phyloP scores from a whole-genome alignment of 37 sponge, comb jelly and placozoan genomes.

The Diacarnus erythraeanus region DNA sequence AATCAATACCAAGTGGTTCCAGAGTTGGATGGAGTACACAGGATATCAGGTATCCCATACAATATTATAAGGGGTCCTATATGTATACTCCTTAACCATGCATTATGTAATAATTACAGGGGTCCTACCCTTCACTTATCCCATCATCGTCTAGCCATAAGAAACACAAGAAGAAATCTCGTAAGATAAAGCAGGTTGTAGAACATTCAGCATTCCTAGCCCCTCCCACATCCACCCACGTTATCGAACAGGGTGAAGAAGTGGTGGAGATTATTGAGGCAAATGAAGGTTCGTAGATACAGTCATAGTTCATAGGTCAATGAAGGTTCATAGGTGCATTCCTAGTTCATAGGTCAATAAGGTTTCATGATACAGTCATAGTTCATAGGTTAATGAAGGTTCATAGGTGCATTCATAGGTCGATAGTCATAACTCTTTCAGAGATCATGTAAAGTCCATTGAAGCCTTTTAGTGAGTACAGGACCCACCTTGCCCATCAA shows the following conservation, averaged over 20 bases:
- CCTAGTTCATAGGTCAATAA: no score
- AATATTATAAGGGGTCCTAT: background rate
- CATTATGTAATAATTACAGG: background rate
- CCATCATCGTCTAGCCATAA: background rate
- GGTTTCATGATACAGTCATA: no score
- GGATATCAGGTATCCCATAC: constrained; percentile 42
- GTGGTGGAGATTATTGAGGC: background rate
- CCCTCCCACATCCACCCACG: background rate
- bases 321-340: no score
- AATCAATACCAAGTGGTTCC: constrained; percentile 68
- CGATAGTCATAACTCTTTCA: no score
- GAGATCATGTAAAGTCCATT: no score
- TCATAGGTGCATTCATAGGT: no score
- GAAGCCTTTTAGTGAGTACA: no score
- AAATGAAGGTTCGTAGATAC: no score
- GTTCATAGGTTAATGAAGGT: no score
- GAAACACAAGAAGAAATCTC: constrained; percentile 34
- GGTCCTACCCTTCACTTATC: background rate
- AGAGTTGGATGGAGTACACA: constrained; percentile 55
- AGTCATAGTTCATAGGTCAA: no score
- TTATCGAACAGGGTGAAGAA: background rate
- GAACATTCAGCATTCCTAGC: background rate
- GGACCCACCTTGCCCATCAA: background rate
- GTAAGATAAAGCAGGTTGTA: background rate
- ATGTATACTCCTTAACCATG: no score